Conservation (phyloP, 2,113 vertebrate genomes). For the Tenebrosternarchus preto region DNA sequence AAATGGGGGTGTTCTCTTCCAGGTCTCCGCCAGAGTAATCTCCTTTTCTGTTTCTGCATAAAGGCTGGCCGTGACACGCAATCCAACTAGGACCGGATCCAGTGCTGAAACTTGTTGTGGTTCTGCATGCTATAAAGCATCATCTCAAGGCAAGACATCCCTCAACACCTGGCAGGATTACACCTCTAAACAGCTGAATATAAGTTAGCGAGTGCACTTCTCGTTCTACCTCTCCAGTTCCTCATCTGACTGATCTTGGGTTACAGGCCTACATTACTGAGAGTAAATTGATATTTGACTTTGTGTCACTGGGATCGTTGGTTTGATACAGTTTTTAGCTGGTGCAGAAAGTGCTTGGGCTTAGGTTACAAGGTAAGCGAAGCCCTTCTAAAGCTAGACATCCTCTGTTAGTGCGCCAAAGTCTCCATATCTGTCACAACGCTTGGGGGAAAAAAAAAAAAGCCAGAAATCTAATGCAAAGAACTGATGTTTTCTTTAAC, state of each 20-base stretch:
- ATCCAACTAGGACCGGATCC: not conserved
- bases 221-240: not conserved
- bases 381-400: constrained; percentile 25
- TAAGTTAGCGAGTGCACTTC: not conserved
- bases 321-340: not conserved
- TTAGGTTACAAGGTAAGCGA: constrained; percentile 14
- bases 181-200: no score
- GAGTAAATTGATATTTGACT: constrained; percentile 31
- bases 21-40: not conserved
- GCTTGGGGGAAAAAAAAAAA: not conserved
- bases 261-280: constrained; percentile 2
- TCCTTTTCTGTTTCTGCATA: no score
- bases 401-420: not conserved
- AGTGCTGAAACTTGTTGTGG: no score
- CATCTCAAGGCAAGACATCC: no score
- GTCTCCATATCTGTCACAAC: not conserved
- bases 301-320: not conserved
- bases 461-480: not conserved
- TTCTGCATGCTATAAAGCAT: no score
- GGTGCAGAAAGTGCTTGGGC: not conserved
- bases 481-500: not conserved
- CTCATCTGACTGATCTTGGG: not conserved
- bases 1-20: not conserved
- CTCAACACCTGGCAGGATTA: no score
- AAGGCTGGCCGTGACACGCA: not conserved